Evolutionary conservation across 2,888 invertebrate genomes (phyloP), one percentile per base, ranked within the genome.

Genomic region (Nemotelus nigrinus): DNA sequence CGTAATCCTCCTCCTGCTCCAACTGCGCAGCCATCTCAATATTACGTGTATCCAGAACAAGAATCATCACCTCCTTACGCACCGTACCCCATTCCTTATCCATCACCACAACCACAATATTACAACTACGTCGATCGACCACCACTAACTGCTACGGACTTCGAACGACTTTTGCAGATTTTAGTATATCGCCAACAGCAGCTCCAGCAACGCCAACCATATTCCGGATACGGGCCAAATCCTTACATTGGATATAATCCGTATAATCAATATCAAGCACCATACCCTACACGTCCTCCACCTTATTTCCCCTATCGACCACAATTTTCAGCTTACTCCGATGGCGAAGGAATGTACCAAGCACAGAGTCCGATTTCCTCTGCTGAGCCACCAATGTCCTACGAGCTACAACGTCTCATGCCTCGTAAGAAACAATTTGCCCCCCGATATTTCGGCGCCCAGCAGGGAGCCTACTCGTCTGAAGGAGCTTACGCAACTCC

Each of bases 131-230:
- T 92, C 64, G 89, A 91, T 68, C 90, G 93, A 7, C 93, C 93
- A 5, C 93, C 93, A 6, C 90, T 93, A 2, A 93, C 93, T 82
- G 91, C 92, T 2, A 89, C 90, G 82, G 93, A 93, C 83, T 90
- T 93, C 79, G 92, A 92, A 83, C 88, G 91, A 68, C 85, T 93
- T 58, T 86, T 93, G 4, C 91, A 92, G 80, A 89, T 91, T 83
- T 86, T 93, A 77, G 89, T 93, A 55, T 84, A 90, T 48, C 87
- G 93, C 71, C 93, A 93, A 85, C 90, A 89, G 81, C 87, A 89
- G 64, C 83, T 91, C 80, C 91, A 91, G 84, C 91, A 91, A 84
- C 63, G 79, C 43, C 3, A 60, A 2, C 70, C 78, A 2, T 78
- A 80, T n/a, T 63, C 71, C 7, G 88, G 89, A 25, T 44, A 74